Percentiles rank a stretch among this genome's conserved stretches.
Evolutionary conservation across 2,888 invertebrate genomes (phyloP).

Genomic region (Crossocerus cetratus): DNA sequence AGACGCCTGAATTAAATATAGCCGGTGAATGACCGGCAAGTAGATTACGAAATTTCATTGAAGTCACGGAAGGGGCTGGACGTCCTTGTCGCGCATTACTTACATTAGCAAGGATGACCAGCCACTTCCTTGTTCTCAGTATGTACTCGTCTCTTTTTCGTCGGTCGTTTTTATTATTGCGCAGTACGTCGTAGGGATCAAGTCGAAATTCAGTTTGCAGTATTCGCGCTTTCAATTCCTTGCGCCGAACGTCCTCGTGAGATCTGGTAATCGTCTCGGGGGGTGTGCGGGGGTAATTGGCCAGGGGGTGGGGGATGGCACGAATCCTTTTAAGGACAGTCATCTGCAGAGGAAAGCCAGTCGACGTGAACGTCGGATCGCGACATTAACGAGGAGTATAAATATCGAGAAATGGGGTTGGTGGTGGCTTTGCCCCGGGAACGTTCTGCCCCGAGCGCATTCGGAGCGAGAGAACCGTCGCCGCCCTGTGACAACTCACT

Average conservation of each 20-base stretch:
- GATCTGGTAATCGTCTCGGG: no score
- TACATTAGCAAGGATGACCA: no score
- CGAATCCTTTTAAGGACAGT: slow-evolving; percentile 1
- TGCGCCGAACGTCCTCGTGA: no score
- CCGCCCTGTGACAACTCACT: slow-evolving; percentile 15
- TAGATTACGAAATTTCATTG: slow-evolving; percentile 66
- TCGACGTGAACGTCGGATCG: slow-evolving; percentile 5
- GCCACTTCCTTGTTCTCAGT: no score
- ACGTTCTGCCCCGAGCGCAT: slow-evolving; percentile 15
- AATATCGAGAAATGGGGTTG: slow-evolving; percentile 43
- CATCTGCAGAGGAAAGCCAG: slow-evolving; percentile 21
- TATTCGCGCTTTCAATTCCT: no score
- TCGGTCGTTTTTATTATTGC: background rate
- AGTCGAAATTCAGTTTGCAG: no score
- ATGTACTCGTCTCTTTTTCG: background rate
- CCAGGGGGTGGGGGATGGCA: background rate
- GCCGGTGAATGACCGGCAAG: slow-evolving; percentile 70
- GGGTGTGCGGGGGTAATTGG: background rate
- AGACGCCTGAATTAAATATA: slow-evolving; percentile 74
- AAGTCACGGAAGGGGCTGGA: slow-evolving; percentile 43
- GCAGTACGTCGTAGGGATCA: no score
- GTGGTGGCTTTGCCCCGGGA: slow-evolving; percentile 5
- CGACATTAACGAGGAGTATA: slow-evolving; percentile 51
- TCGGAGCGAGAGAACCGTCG: slow-evolving; percentile 1
- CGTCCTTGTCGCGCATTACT: no score